Evolutionary conservation across 2,888 invertebrate species (phyloP), one percentile per base, ranked within the genome.

Genomic region (Shargacucullia verbasci): DNA sequence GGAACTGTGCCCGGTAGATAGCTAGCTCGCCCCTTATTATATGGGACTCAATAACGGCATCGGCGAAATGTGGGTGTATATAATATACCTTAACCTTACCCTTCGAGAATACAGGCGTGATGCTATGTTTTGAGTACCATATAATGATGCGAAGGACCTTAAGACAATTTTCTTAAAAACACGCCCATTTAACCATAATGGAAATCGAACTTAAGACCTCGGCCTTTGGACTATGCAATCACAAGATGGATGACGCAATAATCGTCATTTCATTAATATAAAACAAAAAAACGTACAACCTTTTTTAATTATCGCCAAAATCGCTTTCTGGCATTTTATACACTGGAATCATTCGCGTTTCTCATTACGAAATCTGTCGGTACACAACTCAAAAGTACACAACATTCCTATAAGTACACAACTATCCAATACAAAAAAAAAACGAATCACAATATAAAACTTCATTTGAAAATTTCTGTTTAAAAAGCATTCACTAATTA

Each of bases 401-500:
- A 34, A 33, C 33, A 59, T 29, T 11, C 31, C 38, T 14, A 4
- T 14, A 33, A 39, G 39, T 57, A 75, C 78, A 77, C 78, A 81
- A 82, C 83, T 80, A 85, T 75, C 80, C 82, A 87, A 86, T 87
- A 85, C 83, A 84, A 85, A 86, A 84, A 84, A 85, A 86, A 84
- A 87, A 84, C 68, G 73, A 85, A 89, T 88, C 85, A 65, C 79
- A 71, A 84, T 88, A 86, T 88, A 91, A 90, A 90, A 90, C 84
- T 89, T 88, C 88, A 91, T 89, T 91, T 90, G 85, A 92, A 92
- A 91, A 86, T 89, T 88, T 88, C 89, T 86, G 87, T 87, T 91
- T 89, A 84, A 91, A 89, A 92, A 92, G 89, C 90, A 88, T 86
- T 85, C 88, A 84, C 91, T 92, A 92, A 93, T 93, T 92, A 92